Evolutionary conservation across 2,888 invertebrate genomes (phyloP), one percentile per base, ranked within the genome.

Genomic region (Drosophila dives): DNA sequence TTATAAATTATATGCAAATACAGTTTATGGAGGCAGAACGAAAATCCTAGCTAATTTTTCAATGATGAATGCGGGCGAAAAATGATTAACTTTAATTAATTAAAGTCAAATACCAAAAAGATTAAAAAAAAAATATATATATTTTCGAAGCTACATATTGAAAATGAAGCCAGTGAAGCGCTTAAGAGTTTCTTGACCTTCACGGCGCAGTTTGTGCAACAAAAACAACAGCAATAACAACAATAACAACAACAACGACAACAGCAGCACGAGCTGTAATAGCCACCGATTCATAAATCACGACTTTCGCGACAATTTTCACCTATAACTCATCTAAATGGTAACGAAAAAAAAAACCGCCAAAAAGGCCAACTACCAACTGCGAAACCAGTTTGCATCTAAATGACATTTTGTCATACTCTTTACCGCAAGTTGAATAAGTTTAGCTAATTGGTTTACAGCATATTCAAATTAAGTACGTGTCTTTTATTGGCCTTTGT

Each of bases 221-320:
- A 62, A 63, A 58, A 64, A 53, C 67, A 67, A 48, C 65, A 72
- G 3, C 40, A 45, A 42, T 56, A 61, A 4, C 58, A 50, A 17
- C 49, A 62, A 20, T 29, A n/a, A 11, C 49, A 50, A 7, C 32
- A 20, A 2, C 62, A 64, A 36, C 32, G 32, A 58, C 55, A 15
- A 58, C 51, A 62, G 58, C 34, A 62, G 36, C 42, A 64, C 55
- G 45, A 74, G 75, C 61, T 64, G 63, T 54, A 80, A 73, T 68
- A 77, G n/a, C 65, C 66, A 66, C 76, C 75, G 63, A 81, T 78
- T 79, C 86, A 86, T 86, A 86, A 86, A 84, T 86, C 89, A 86
- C 86, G 81, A 86, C 86, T 86, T 86, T 89, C 83, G 86, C 86
- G 89, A 86, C 86, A 86, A 89, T 86, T 86, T 86, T 86, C 89